Conservation (phyloP, 1,140 invertebrate species). For the Diachasma alloeum region DNA sequence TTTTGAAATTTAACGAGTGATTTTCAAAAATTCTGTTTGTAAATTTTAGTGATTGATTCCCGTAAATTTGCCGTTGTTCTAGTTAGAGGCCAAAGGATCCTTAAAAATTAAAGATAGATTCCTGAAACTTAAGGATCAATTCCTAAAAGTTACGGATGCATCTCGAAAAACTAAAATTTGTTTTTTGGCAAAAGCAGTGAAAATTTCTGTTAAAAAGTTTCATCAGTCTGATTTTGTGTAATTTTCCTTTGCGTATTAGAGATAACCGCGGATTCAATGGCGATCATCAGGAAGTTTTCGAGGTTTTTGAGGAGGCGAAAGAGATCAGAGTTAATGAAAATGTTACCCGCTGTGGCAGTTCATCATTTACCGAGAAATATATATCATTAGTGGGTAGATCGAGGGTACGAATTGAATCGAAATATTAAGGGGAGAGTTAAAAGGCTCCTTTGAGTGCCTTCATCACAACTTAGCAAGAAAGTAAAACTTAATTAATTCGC, state of each 20-base stretch:
- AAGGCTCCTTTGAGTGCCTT: neutral
- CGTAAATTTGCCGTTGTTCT: too few relatives aligned
- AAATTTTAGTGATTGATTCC: too few relatives aligned
- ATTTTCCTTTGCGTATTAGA: neutral
- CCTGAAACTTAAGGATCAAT: too few relatives aligned
- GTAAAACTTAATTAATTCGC: neutral
- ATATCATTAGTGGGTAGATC: constrained; percentile 34
- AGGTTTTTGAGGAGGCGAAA: constrained; percentile 15
- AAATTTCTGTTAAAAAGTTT: too few relatives aligned
- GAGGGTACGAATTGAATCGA: constrained; percentile 22
- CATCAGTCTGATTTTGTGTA: neutral
- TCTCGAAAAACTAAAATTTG: too few relatives aligned
- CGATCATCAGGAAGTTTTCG: neutral
- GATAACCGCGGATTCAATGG: neutral
- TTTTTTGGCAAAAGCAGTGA: too few relatives aligned
- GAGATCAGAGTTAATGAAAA: constrained; percentile 53
- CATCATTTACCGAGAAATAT: constrained; percentile 40
- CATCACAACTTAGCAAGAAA: neutral
- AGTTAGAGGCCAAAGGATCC: too few relatives aligned
- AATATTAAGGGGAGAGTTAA: neutral
- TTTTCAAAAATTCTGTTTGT: too few relatives aligned
- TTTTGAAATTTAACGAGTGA: too few relatives aligned
- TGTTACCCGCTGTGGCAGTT: constrained; percentile 52
- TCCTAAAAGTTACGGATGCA: too few relatives aligned
- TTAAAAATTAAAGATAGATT: too few relatives aligned